Conservation (phyloP, 2,113 vertebrate genomes). For the Macaca mulatta region DNA sequence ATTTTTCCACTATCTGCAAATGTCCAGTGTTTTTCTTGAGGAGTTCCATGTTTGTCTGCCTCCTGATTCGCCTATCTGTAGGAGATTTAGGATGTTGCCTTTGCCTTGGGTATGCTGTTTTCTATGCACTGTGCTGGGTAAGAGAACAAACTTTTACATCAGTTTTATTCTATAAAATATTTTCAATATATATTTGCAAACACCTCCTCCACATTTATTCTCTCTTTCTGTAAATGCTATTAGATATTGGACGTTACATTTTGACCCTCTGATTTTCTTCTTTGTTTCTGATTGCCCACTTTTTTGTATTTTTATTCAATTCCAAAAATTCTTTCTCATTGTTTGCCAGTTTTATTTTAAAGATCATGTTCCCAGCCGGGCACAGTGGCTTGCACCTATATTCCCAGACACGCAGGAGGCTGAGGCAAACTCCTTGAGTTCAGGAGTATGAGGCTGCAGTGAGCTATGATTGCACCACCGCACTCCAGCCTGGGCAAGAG, state of each 20-base stretch:
- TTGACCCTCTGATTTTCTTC: neutral
- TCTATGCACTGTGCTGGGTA: neutral
- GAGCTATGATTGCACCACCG: too few species aligned
- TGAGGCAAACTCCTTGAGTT: too few species aligned
- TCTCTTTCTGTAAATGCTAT: neutral
- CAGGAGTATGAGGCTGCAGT: too few species aligned
- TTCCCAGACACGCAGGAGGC: too few species aligned
- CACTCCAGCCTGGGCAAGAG: too few species aligned
- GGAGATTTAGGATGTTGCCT: neutral
- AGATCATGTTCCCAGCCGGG: neutral
- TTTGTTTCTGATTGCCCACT: neutral
- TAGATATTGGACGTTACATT: neutral
- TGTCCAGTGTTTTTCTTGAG: neutral
- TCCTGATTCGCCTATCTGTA: neutral
- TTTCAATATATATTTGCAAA: neutral
- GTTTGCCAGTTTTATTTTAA: neutral
- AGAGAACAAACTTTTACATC: neutral
- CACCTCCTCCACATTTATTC: neutral
- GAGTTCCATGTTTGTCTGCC: neutral
- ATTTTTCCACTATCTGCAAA: neutral
- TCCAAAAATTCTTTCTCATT: neutral
- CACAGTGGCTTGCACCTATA: too few species aligned
- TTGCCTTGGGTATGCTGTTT: too few species aligned
- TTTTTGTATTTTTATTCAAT: neutral
- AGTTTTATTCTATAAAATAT: neutral